These are phyloP conservation scores for Selene dorsalis DNA, from an alignment of 2,797 vertebrate species.

Conservation along the genomic window DNA sequence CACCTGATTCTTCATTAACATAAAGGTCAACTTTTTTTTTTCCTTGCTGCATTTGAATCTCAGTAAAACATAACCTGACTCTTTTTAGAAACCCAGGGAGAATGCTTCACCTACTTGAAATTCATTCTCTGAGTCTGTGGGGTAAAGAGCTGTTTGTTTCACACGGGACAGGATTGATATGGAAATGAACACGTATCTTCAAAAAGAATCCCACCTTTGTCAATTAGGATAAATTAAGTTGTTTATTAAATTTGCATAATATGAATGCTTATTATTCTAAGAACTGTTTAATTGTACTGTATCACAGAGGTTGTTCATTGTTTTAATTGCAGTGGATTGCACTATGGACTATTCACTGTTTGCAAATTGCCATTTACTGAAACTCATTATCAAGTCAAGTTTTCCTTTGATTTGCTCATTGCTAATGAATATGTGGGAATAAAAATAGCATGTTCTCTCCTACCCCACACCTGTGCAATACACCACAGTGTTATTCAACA, in stretches of 20 bases:
- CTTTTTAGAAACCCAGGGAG: slow-evolving; percentile 46
- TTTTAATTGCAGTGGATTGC: slow-evolving; percentile 71
- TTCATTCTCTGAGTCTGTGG: slow-evolving; percentile 35
- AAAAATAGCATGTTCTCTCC: slow-evolving; percentile 43
- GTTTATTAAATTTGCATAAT: slow-evolving; percentile 79
- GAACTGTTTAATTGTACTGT: slow-evolving; percentile 62
- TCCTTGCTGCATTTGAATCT: slow-evolving; percentile 11
- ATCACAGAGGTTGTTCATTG: slow-evolving; percentile 65
- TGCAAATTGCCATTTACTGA: slow-evolving; percentile 73
- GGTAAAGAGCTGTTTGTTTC: slow-evolving; percentile 71
- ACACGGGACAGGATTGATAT: slow-evolving; percentile 71
- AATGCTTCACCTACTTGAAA: slow-evolving; percentile 59
- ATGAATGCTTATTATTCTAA: slow-evolving; percentile 73
- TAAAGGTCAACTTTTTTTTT: slow-evolving; percentile 4
- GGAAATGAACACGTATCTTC: slow-evolving; percentile 76
- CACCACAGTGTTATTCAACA: slow-evolving; percentile 17
- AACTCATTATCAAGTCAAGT: slow-evolving; percentile 73
- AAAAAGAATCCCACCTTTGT: slow-evolving; percentile 79
- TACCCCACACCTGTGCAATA: slow-evolving; percentile 60
- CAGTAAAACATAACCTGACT: slow-evolving; percentile 17
- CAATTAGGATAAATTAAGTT: slow-evolving; percentile 79
- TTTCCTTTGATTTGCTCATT: slow-evolving; percentile 64
- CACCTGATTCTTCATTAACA: slow-evolving; percentile 17
- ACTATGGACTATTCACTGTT: slow-evolving; percentile 68
- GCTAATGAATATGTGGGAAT: slow-evolving; percentile 44